Conservation (phyloP, 2,797 vertebrate genomes). For the Melanotaenia parkinsoni region DNA sequence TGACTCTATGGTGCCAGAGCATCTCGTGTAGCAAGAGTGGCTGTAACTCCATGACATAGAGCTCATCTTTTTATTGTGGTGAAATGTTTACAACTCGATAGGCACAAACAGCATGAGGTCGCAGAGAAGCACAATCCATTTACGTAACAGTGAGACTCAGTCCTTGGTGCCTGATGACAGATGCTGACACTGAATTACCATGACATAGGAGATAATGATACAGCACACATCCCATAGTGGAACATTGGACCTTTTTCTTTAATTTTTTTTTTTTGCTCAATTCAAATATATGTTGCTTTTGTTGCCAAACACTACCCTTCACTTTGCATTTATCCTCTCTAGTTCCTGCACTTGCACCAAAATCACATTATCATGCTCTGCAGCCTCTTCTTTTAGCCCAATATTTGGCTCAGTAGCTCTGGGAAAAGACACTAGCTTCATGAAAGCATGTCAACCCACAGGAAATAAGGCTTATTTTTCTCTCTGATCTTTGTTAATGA, state of each 20-base stretch:
- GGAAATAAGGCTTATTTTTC: slow-evolving; percentile 44
- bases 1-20: slow-evolving; percentile 42
- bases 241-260: slow-evolving; percentile 37
- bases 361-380: slow-evolving; percentile 69
- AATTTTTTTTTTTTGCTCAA: slow-evolving; percentile 26
- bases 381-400: slow-evolving; percentile 55
- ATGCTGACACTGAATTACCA: slow-evolving; percentile 53
- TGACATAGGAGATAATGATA: slow-evolving; percentile 52
- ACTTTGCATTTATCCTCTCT: slow-evolving; percentile 40
- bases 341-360: slow-evolving; percentile 46
- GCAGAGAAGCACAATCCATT: slow-evolving; percentile 50
- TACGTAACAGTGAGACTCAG: slow-evolving; percentile 55
- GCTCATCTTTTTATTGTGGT: slow-evolving; percentile 53
- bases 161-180: slow-evolving; percentile 54
- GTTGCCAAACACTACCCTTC: slow-evolving; percentile 40
- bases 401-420: slow-evolving; percentile 55
- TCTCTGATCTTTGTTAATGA: slow-evolving; percentile 31
- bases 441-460: slow-evolving; percentile 54
- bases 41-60: slow-evolving; percentile 22
- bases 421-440: slow-evolving; percentile 51
- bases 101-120: slow-evolving; percentile 65
- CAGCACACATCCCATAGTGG: slow-evolving; percentile 35
- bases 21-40: slow-evolving; percentile 38
- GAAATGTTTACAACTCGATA: slow-evolving; percentile 68
- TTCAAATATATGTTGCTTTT: slow-evolving; percentile 42